phyloP scores from a whole-genome alignment of 2,888 invertebrate species.

The Adelognathus sp. region DNA sequence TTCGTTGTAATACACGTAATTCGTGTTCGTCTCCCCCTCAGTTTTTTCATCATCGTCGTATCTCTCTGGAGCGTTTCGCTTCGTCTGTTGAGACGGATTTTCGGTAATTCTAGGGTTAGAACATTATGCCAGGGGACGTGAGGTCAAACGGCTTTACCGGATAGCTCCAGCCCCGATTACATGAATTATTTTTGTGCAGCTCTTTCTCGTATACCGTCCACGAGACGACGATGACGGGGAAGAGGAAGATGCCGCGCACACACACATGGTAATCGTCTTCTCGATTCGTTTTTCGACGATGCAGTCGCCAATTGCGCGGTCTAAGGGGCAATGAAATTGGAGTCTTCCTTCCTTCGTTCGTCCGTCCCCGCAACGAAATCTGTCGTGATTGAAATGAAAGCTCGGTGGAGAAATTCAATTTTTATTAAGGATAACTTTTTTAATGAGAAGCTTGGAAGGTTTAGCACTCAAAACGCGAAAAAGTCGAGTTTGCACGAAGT shows the following conservation, averaged over 20 bases:
- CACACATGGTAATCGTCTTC: slow-evolving; percentile 37
- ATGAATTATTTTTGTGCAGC: slow-evolving; percentile 77
- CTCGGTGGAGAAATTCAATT: not conserved
- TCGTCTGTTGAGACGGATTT: slow-evolving; percentile 69
- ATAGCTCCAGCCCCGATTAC: slow-evolving; percentile 75
- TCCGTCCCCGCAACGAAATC: not conserved
- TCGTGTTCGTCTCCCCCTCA: slow-evolving; percentile 37
- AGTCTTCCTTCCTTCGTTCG: slow-evolving; percentile 13
- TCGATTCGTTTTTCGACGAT: slow-evolving; percentile 35
- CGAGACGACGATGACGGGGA: slow-evolving; percentile 17
- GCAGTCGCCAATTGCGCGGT: slow-evolving; percentile 19
- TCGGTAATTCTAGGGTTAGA: slow-evolving; percentile 80
- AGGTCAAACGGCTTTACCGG: slow-evolving; percentile 75
- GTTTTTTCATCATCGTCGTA: slow-evolving; percentile 30
- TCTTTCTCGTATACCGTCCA: slow-evolving; percentile 44
- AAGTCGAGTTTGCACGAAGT: too few species aligned
- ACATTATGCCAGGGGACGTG: slow-evolving; percentile 70
- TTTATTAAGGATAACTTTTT: too few species aligned
- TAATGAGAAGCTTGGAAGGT: too few species aligned
- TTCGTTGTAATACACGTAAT: slow-evolving; percentile 72
- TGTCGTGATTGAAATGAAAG: not conserved
- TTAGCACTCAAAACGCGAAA: not conserved
- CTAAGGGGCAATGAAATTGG: slow-evolving; percentile 37
- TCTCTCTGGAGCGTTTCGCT: slow-evolving; percentile 26
- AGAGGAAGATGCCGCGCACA: too few species aligned